These are phyloP conservation scores for Drosophila picticornis DNA, from an alignment of 2,888 invertebrate species.

Conservation along the genomic window DNA sequence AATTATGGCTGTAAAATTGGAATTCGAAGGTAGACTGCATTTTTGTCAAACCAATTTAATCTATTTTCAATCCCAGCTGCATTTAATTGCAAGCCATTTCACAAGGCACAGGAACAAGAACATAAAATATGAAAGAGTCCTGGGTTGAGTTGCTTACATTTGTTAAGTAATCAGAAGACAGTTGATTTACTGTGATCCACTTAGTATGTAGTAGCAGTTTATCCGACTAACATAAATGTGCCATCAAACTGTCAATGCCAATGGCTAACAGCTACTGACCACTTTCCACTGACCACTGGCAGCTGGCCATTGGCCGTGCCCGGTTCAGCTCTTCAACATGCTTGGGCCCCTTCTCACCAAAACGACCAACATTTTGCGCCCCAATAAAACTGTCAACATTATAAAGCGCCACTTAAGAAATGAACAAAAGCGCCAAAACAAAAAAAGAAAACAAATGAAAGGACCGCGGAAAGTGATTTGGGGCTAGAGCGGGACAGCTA, in stretches of 20 bases:
- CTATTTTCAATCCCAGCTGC: not conserved
- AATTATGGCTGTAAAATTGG: too few species aligned
- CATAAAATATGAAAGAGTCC: not conserved
- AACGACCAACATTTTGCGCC: constrained; percentile 71
- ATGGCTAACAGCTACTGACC: constrained; percentile 5
- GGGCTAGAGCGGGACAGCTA: constrained; percentile 1
- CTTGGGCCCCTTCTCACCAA: not conserved
- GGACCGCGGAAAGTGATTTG: constrained; percentile 24
- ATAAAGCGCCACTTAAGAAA: constrained; percentile 79
- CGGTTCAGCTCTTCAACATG: constrained; percentile 23
- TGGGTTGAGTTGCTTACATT: not conserved
- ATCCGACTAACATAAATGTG: constrained; percentile 4
- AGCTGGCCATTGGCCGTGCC: constrained; percentile 18
- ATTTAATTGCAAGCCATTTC: not conserved
- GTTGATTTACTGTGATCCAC: constrained; percentile 19
- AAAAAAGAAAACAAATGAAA: constrained; percentile 23
- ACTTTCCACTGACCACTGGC: constrained; percentile 4
- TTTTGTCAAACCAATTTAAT: not conserved
- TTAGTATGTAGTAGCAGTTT: not conserved
- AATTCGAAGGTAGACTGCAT: too few species aligned
- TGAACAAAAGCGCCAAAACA: constrained; percentile 64
- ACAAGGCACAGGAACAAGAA: not conserved
- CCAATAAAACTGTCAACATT: constrained; percentile 79
- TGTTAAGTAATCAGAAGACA: not conserved
- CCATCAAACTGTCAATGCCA: constrained; percentile 22